phyloP scores from a whole-genome alignment of 2,797 vertebrate species.

The Sciaenops ocellatus region DNA sequence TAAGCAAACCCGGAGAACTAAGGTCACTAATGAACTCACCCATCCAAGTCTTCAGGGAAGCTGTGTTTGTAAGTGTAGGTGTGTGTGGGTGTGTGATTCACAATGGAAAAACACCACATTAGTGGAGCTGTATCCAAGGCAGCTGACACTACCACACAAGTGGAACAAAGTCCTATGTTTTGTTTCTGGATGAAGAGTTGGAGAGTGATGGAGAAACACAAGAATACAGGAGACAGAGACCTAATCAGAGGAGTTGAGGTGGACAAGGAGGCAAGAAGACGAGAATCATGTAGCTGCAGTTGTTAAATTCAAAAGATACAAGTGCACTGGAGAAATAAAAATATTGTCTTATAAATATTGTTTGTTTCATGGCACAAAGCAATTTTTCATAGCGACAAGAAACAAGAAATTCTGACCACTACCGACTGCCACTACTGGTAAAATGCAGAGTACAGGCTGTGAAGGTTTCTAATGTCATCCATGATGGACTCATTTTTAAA shows the following conservation, averaged over 20 bases:
- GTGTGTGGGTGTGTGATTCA: conserved; percentile 25
- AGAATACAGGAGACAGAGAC: not conserved
- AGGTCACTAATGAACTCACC: conserved; percentile 41
- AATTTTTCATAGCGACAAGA: not conserved
- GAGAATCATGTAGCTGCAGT: not conserved
- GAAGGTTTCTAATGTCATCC: not conserved
- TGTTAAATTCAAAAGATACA: not conserved
- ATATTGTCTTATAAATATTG: not conserved
- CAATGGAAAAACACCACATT: conserved; percentile 47
- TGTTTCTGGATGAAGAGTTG: conserved; percentile 6
- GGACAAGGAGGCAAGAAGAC: not conserved
- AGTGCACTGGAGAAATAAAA: conserved; percentile 9
- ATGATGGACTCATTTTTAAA: not conserved
- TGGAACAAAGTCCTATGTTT: conserved; percentile 6
- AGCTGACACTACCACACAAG: conserved; percentile 28
- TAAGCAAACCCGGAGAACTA: conserved; percentile 12
- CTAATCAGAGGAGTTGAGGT: not conserved
- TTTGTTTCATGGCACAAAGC: conserved; percentile 5
- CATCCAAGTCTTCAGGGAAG: conserved; percentile 35
- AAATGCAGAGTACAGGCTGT: not conserved
- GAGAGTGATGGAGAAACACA: conserved; percentile 3
- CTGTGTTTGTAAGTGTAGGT: conserved; percentile 25
- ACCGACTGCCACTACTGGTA: not conserved
- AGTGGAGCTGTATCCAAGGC: conserved; percentile 37
- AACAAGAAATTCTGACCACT: not conserved